Evolutionary conservation across 92 coral and sea anemone species (phyloP), one percentile per base, ranked within the genome.

Genomic region (Blastomussa wellsi): DNA sequence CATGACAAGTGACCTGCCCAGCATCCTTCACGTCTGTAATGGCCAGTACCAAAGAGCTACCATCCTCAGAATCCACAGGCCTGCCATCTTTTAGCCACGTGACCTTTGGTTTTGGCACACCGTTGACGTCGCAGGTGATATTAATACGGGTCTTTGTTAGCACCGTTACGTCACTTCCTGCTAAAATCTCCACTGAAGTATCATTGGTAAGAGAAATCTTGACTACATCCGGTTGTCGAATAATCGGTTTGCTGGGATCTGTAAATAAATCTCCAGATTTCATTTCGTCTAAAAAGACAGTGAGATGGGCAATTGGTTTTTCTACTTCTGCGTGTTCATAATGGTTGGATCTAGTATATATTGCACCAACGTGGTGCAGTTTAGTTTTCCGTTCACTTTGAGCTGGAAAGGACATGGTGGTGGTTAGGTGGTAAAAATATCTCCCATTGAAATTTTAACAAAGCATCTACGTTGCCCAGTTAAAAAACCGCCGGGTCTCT

Each of bases 101-200:
- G 82, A 92, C 39, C 70, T 47, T 37, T 16, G 95, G 92, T 42
- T 35, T 38, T 5, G 99, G 99, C 44, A 94, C 76, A 57, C 98
- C 99, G 31, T 57, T 78, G 10, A 78, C 94, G 26, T 81, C 80
- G 72, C 99, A 96, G n/a, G 82, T 82, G 62, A 96, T 72, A 24
- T 89, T 87, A 15, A 94, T 76, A 37, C 93, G 89, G 17, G 72
- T 57, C 94, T 88, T 79, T 66, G 92, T 48, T 33, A 89, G 79
- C 10, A 86, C 90, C 7, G 92, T 71, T 8, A 86, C 82, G 49
- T 49, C 90, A 60, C 90, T 88, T 52, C 92, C 88, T 64, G 89
- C 82, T 22, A 75, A 70, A 33, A 92, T 65, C 31, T 85, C 53
- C 57, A 79, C 87, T 36, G 22, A 55, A 28, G 90, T 82, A 64